Base-by-base conservation (phyloP, 2,113 vertebrate species). In the Bostrychus sinensis region DNA sequence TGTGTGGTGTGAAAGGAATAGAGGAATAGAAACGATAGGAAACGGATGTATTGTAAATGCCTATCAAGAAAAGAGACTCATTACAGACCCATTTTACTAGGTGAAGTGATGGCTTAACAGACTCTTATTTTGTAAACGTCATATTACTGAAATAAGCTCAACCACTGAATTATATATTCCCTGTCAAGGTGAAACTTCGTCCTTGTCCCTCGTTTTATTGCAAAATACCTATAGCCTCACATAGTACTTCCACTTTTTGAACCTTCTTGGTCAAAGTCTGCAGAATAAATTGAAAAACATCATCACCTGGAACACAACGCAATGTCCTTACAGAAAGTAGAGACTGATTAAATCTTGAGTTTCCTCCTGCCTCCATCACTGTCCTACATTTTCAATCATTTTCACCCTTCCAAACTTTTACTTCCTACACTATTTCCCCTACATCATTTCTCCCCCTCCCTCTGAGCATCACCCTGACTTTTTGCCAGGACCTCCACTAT, bases 401-500 rank as follows among this genome's bases (percentile, higher is more conserved):
- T 51, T 51, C 26, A 23, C 48, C 48, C 25, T 28, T 51, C 14
- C 28, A 19, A 19, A 36, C 51, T 51, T 48, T 32, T 39, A 39
- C 37, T 39, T 32, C 14, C 26, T 53, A 6, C 16, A 30, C n/a
- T 11, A 19, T 19, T 32, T 20, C 6, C 26, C 30, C n/a, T 55
- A 28, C 32, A 34, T 17, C 25, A n/a, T 16, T 28, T n/a, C 39
- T 11, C 39, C 39, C 16, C 22, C 48, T n/a, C 23, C 23, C 13
- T 19, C 39, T 25, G 41, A 20, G 43, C 50, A 22, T 66, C 26
- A 59, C 53, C 46, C 59, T 45, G 69, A 56, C 12, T 82, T 63
- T 75, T 83, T 78, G 70, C 53, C 62, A 66, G 56, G 41, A 77
- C 22, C 38, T 10, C 26, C 56, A 48, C 39, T 59, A 72, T 37